Evolutionary conservation across 1,140 invertebrate genomes (phyloP).

Genomic region (Philopotamus ludificatus): DNA sequence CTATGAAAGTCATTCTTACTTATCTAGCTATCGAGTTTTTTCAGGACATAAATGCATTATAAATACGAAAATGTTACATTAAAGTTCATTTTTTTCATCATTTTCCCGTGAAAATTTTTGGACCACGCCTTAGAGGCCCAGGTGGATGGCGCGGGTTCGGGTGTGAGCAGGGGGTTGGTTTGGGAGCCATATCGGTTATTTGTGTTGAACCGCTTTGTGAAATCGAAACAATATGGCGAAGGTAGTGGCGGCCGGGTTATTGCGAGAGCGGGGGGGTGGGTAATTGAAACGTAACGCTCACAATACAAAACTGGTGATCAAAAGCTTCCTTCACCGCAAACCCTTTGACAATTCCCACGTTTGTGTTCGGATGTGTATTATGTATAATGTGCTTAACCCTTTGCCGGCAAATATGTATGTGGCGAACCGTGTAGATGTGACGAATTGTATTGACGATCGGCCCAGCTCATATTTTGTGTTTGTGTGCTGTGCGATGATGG

Average conservation of each 20-base stretch:
- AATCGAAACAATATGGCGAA: conserved; percentile 33
- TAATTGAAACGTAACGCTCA: conserved; percentile 32
- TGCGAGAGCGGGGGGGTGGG: conserved; percentile 15
- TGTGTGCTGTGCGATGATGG: no score
- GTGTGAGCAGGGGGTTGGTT: conserved; percentile 5
- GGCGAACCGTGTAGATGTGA: not conserved
- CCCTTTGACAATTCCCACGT: conserved; percentile 32
- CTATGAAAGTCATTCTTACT: no score
- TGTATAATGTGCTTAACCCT: conserved; percentile 12
- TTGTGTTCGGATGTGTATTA: conserved; percentile 18
- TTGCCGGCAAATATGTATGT: not conserved
- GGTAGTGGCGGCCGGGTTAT: conserved; percentile 14
- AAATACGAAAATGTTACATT: no score
- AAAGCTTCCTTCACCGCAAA: conserved; percentile 21
- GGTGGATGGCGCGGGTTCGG: no score
- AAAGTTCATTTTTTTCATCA: no score
- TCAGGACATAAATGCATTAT: no score
- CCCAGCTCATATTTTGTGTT: no score
- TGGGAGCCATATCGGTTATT: conserved; percentile 33
- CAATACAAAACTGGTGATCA: conserved; percentile 31
- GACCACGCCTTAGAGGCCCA: no score
- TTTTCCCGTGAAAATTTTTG: no score
- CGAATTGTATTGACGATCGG: not conserved
- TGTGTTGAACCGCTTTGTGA: conserved; percentile 35
- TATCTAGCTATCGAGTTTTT: no score